Evolutionary conservation across 1,140 invertebrate species (phyloP).

Genomic region (Caenorhabditis tropicalis): DNA sequence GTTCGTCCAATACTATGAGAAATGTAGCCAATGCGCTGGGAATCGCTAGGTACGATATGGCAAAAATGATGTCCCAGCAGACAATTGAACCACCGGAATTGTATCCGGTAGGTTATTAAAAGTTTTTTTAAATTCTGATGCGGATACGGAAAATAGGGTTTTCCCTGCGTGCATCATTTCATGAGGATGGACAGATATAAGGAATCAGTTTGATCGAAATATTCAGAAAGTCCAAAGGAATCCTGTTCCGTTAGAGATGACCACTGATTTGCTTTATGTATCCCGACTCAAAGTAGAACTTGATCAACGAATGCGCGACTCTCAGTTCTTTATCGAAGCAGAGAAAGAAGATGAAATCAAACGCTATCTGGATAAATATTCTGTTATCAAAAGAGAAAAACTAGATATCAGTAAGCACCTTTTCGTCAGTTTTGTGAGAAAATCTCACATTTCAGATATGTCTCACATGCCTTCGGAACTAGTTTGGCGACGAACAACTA

Average conservation of each 20-base stretch:
- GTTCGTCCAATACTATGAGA: background rate
- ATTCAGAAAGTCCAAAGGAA: background rate
- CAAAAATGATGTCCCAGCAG: slow-evolving; percentile 51
- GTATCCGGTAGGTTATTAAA: slow-evolving; percentile 58
- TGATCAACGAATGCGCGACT: slow-evolving; percentile 32
- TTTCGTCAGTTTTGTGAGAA: background rate
- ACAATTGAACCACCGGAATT: slow-evolving; percentile 60
- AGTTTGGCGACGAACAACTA: slow-evolving; percentile 14
- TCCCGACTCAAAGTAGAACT: slow-evolving; percentile 46
- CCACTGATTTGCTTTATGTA: slow-evolving; percentile 27
- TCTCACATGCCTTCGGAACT: slow-evolving; percentile 44
- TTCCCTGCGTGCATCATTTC: too few species aligned
- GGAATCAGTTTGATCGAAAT: too few species aligned
- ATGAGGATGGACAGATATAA: too few species aligned
- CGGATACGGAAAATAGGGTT: background rate
- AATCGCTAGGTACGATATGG: slow-evolving; percentile 62
- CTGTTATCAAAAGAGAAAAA: background rate
- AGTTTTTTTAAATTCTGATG: background rate
- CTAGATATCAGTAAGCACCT: background rate
- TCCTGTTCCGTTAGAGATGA: slow-evolving; percentile 30
- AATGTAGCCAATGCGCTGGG: slow-evolving; percentile 61
- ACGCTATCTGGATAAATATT: slow-evolving; percentile 46
- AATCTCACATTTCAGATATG: slow-evolving; percentile 31
- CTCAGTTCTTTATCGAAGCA: slow-evolving; percentile 37
- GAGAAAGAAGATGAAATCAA: slow-evolving; percentile 32